Evolutionary conservation across 2,888 invertebrate species (phyloP).

Genomic region (Leuctra nigra): DNA sequence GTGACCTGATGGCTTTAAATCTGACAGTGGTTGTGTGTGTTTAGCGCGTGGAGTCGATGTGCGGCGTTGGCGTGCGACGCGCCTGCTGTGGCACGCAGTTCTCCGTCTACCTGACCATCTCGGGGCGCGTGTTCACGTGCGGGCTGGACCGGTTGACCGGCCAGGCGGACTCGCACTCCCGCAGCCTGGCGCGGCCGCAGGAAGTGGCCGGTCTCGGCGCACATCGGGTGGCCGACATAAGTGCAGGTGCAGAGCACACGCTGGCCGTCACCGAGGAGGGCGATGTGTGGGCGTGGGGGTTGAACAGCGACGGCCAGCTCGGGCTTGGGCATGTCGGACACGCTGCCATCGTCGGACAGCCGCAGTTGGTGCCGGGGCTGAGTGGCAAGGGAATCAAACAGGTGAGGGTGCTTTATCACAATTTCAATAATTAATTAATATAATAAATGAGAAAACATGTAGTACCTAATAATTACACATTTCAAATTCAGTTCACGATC

Average conservation of each 20-base stretch:
- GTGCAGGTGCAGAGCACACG: conserved; percentile 55
- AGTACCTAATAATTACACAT: too few relatives aligned
- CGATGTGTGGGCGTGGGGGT: conserved; percentile 56
- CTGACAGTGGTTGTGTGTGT: neutral
- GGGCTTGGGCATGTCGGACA: conserved; percentile 52
- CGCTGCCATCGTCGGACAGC: conserved; percentile 49
- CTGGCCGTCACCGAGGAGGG: conserved; percentile 49
- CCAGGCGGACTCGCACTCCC: conserved; percentile 45
- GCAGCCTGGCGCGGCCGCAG: conserved; percentile 48
- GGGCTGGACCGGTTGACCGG: conserved; percentile 54
- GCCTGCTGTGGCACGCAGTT: conserved; percentile 58
- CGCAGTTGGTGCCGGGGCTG: conserved; percentile 46
- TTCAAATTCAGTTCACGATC: too few relatives aligned
- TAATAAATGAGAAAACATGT: too few relatives aligned
- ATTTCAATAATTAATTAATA: too few relatives aligned
- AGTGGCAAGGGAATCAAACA: conserved; percentile 50
- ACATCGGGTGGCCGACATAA: conserved; percentile 51
- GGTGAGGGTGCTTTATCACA: too few relatives aligned
- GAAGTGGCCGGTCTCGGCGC: too few relatives aligned
- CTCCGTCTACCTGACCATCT: conserved; percentile 52
- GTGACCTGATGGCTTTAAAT: neutral
- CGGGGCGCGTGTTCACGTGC: conserved; percentile 53
- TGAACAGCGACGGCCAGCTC: conserved; percentile 55
- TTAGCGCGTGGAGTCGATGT: conserved; percentile 47
- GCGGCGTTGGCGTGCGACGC: conserved; percentile 49